Conservation (phyloP, 1,140 invertebrate species). For the Drosophila asahinai region DNA sequence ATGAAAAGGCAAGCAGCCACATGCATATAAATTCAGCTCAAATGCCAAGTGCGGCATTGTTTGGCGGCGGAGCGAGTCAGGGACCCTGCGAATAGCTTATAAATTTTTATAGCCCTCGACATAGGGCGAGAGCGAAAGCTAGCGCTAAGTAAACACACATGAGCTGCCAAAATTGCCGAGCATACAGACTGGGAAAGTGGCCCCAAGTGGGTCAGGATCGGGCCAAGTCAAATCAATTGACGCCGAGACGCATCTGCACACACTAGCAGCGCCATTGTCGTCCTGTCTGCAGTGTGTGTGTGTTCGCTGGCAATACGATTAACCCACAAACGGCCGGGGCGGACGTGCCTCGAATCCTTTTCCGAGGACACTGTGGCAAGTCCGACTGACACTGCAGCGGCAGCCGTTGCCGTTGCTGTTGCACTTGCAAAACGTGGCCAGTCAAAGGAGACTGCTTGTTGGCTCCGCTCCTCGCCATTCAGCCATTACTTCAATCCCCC, state of each 20-base stretch:
- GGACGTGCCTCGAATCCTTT: constrained; percentile 27
- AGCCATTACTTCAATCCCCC: constrained; percentile 26
- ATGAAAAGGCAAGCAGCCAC: constrained; percentile 21
- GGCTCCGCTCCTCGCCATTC: constrained; percentile 2
- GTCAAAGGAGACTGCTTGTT: constrained; percentile 15
- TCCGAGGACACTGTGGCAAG: constrained; percentile 22
- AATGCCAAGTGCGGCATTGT: constrained; percentile 19
- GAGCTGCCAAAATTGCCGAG: constrained; percentile 61
- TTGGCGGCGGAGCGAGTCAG: background rate
- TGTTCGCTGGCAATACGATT: constrained; percentile 55
- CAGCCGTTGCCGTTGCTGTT: constrained; percentile 17
- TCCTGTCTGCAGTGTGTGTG: constrained; percentile 28
- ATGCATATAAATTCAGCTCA: constrained; percentile 55
- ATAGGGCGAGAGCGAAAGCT: background rate
- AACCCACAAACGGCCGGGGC: constrained; percentile 60
- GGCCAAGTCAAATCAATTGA: constrained; percentile 61
- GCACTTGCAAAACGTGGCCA: constrained; percentile 23
- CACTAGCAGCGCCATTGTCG: constrained; percentile 33
- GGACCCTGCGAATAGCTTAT: constrained; percentile 26
- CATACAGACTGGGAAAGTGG: constrained; percentile 47
- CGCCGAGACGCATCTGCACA: constrained; percentile 53
- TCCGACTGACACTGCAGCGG: constrained; percentile 20
- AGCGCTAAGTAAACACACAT: constrained; percentile 47
- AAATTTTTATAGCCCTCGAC: constrained; percentile 61
- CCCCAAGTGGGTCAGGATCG: constrained; percentile 46